Evolutionary conservation across 2,888 invertebrate species (phyloP).

Genomic region (Microctonus aethiopoides): DNA sequence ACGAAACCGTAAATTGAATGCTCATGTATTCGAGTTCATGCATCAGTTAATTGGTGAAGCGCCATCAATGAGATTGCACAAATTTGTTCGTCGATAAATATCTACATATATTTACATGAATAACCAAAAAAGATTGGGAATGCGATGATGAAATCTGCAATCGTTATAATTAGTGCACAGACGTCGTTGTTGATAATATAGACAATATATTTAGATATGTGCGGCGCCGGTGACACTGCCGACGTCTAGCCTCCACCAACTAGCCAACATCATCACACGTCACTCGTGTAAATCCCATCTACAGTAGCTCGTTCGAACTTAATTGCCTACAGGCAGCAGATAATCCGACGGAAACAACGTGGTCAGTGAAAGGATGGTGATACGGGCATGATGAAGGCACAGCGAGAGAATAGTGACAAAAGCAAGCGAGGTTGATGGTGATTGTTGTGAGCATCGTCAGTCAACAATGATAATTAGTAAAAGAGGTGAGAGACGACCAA

Average conservation of each 20-base stretch:
- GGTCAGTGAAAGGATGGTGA: not conserved
- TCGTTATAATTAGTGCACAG: conserved; percentile 18
- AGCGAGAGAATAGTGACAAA: not conserved
- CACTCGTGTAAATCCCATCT: conserved; percentile 23
- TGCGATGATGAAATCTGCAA: conserved; percentile 19
- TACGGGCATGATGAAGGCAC: conserved; percentile 12
- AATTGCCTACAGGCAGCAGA: conserved; percentile 40
- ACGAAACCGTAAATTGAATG: not conserved
- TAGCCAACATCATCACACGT: conserved; percentile 5
- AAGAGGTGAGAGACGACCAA: not conserved
- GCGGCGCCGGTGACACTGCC: conserved; percentile 18
- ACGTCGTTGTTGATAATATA: conserved; percentile 7
- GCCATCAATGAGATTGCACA: conserved; percentile 11
- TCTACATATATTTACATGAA: not conserved
- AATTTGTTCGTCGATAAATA: too few species aligned
- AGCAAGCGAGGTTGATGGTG: not conserved
- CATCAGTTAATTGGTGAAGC: too few species aligned
- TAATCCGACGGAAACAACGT: conserved; percentile 37
- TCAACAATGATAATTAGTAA: not conserved
- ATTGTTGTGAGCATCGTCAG: not conserved
- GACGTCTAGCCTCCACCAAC: conserved; percentile 16
- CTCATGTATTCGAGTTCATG: too few species aligned
- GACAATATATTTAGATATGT: not conserved
- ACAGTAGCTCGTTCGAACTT: conserved; percentile 34
- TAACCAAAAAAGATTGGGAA: not conserved